Percentiles rank a stretch among this genome's conserved stretches.
phyloP scores from a whole-genome alignment of 1,140 invertebrate genomes.

The Aphidius ervi region DNA sequence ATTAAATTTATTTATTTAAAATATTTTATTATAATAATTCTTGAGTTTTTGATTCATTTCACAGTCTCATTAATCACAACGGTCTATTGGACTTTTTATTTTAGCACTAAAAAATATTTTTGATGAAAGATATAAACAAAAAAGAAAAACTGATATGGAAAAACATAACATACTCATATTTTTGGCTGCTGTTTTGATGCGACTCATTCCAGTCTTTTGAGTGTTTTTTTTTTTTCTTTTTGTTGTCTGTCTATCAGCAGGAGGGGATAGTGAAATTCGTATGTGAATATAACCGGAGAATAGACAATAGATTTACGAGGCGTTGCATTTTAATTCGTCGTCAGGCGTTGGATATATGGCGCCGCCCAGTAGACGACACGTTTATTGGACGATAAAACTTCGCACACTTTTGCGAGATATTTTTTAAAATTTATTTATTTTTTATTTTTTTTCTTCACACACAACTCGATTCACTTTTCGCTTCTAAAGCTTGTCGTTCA shows the following conservation, averaged over 20 bases:
- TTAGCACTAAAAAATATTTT: too few relatives aligned
- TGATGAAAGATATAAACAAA: too few relatives aligned
- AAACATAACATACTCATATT: too few relatives aligned
- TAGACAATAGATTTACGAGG: conserved; percentile 39
- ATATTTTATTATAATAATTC: too few relatives aligned
- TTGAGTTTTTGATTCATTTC: too few relatives aligned
- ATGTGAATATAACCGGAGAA: conserved; percentile 22
- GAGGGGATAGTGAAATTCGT: conserved; percentile 8
- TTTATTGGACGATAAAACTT: conserved; percentile 48
- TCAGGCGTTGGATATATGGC: conserved; percentile 23
- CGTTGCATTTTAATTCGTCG: conserved; percentile 43
- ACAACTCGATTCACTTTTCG: not conserved
- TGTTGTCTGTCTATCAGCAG: conserved; percentile 6
- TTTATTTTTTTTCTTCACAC: not conserved
- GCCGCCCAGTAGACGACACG: conserved; percentile 40
- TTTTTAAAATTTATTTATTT: not conserved
- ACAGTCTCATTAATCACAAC: too few relatives aligned
- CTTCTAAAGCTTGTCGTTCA: too few relatives aligned
- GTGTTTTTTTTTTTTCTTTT: conserved; percentile 13
- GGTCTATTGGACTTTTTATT: too few relatives aligned
- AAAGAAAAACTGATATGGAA: too few relatives aligned
- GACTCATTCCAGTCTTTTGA: too few relatives aligned
- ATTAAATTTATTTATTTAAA: too few relatives aligned
- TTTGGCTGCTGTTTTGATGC: too few relatives aligned
- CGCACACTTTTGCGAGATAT: conserved; percentile 34